Conservation (phyloP, 2,888 invertebrate species). For the Caenorhabditis macrosperma region DNA sequence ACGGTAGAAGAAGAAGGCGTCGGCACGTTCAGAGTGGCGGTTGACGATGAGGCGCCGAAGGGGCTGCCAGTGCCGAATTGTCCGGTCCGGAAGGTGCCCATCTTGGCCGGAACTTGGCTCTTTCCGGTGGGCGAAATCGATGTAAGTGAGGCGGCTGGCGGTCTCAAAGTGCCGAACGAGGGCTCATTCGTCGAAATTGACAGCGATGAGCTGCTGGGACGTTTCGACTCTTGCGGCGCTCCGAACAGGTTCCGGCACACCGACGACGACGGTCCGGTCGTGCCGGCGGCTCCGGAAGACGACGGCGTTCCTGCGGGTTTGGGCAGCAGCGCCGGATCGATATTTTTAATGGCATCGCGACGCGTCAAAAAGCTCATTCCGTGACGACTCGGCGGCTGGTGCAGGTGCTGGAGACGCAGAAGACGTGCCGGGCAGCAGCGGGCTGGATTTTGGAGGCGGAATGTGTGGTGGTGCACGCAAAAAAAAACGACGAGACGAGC, state of each 20-base stretch:
- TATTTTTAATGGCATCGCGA: neutral
- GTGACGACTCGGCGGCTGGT: neutral
- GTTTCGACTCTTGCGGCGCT: neutral
- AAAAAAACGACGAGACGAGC: neutral
- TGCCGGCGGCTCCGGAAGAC: neutral
- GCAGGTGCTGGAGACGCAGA: neutral
- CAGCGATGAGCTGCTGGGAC: neutral
- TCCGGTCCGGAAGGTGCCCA: constrained; percentile 23
- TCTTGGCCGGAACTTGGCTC: neutral
- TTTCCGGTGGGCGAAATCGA: neutral
- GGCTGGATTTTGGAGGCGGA: neutral
- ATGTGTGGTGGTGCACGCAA: neutral
- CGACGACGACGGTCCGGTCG: neutral
- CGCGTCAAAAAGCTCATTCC: neutral
- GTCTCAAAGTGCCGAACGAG: too few species aligned
- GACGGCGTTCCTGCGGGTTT: neutral
- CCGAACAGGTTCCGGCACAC: neutral
- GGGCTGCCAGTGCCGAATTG: neutral
- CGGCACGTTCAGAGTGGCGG: too few species aligned
- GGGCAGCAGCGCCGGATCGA: neutral
- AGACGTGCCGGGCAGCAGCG: neutral
- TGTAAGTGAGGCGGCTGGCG: too few species aligned
- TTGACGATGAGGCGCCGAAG: neutral
- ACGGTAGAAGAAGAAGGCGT: neutral
- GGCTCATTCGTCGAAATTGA: too few species aligned